Evolutionary conservation across 30 jellyfish, hydroid and myxozoan species (phyloP).

Genomic region (Aurelia aurita complex sp. Pacific): DNA sequence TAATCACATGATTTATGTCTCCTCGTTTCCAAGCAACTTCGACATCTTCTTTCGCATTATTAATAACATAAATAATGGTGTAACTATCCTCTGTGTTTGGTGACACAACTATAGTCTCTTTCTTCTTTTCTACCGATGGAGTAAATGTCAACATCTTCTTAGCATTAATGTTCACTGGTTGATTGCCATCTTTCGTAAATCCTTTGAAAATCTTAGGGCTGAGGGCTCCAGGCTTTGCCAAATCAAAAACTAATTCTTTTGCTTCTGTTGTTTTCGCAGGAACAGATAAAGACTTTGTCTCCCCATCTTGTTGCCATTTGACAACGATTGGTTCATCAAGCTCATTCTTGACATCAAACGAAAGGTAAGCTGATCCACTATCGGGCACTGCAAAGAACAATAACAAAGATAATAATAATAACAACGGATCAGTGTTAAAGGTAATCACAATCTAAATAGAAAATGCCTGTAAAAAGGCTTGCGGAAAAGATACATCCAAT

Average conservation of each 20-base stretch:
- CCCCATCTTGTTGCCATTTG: constrained; percentile 55
- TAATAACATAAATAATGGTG: constrained; percentile 4
- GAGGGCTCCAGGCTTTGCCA: constrained; percentile 49
- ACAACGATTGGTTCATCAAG: constrained; percentile 26
- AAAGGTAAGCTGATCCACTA: constrained; percentile 30
- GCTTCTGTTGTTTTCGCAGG: constrained; percentile 6
- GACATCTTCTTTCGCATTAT: constrained; percentile 12
- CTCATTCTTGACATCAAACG: constrained; percentile 22
- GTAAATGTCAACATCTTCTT: constrained; percentile 6
- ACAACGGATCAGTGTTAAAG: no score
- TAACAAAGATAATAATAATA: not conserved
- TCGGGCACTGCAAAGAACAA: constrained; percentile 44
- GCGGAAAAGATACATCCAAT: no score
- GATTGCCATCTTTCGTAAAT: not conserved
- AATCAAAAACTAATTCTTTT: constrained; percentile 11
- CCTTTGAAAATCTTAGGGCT: constrained; percentile 49
- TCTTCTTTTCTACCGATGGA: constrained; percentile 16
- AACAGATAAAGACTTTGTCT: not conserved
- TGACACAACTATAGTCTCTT: not conserved
- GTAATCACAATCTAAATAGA: not conserved
- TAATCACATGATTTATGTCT: not conserved
- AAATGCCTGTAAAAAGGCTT: not conserved
- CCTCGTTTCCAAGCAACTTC: constrained; percentile 26
- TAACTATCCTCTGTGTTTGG: constrained; percentile 1
- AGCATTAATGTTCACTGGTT: constrained; percentile 21